phyloP scores from a whole-genome alignment of 2,797 vertebrate species.

The Malurus splendens region DNA sequence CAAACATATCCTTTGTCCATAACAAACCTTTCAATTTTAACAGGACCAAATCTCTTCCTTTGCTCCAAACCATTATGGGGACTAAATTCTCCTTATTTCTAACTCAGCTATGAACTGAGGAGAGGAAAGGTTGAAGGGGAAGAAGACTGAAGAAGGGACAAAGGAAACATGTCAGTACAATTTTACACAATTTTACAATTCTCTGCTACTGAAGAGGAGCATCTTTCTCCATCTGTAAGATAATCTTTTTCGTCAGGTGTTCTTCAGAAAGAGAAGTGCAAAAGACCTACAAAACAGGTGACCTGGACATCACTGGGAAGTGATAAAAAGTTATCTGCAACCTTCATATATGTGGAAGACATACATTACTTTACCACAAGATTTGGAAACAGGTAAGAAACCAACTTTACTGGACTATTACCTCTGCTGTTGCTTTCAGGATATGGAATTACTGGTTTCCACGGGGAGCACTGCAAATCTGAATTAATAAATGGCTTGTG shows the following conservation, averaged over 20 bases:
- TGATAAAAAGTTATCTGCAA: background rate
- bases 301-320: background rate
- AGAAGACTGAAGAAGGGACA: background rate
- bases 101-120: background rate
- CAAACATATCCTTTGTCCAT: background rate
- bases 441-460: conserved; percentile 78
- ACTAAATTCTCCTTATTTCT: background rate
- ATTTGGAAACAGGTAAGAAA: background rate
- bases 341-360: background rate
- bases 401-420: conserved; percentile 43
- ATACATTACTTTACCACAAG: background rate
- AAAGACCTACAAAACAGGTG: background rate
- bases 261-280: background rate
- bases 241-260: background rate
- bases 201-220: background rate
- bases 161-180: background rate
- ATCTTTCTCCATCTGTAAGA: background rate
- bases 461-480: conserved; percentile 57
- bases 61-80: background rate
- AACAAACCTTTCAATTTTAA: background rate
- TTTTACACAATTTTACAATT: background rate
- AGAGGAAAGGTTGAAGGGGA: background rate
- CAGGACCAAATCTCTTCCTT: background rate
- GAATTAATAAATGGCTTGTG: conserved; percentile 81
- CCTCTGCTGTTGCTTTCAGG: conserved; percentile 91